Evolutionary conservation across 2,113 vertebrate species (phyloP).

Genomic region (Circaetus cinerascens): DNA sequence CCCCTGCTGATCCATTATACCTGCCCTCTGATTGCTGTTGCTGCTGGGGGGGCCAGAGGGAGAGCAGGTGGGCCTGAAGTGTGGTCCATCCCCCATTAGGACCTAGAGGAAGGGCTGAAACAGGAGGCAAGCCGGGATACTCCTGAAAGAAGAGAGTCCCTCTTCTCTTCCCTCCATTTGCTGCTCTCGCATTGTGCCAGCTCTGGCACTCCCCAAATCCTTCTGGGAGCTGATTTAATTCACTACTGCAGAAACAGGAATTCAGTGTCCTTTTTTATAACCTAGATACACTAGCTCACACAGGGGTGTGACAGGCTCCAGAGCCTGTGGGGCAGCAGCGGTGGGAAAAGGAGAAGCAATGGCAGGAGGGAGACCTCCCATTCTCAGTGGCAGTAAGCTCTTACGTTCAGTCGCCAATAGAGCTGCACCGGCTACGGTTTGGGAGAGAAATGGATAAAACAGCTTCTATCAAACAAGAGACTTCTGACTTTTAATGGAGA

Average conservation of each 20-base stretch:
- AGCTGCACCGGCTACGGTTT: not conserved
- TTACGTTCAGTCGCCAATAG: rapidly evolving
- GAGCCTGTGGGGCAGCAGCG: not conserved
- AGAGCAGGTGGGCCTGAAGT: not conserved
- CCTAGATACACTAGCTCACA: not conserved
- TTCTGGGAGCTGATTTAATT: not conserved
- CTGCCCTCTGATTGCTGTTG: not conserved
- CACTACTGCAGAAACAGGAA: not conserved
- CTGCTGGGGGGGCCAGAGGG: not conserved
- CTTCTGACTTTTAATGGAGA: not conserved
- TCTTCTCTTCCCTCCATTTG: not conserved
- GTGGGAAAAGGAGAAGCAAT: rapidly evolving
- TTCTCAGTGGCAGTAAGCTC: not conserved
- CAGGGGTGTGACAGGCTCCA: not conserved
- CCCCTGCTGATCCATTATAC: not conserved
- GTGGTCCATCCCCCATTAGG: not conserved
- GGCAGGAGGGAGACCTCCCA: not conserved
- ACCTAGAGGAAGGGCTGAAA: not conserved
- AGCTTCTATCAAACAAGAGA: not conserved
- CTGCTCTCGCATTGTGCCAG: not conserved
- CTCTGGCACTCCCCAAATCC: not conserved
- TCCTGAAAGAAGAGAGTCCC: not conserved
- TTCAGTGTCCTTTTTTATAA: not conserved
- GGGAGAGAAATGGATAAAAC: not conserved
- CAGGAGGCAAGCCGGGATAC: not conserved